phyloP scores from a whole-genome alignment of 2,888 invertebrate species.

The Synanthedon andrenaeformis region DNA sequence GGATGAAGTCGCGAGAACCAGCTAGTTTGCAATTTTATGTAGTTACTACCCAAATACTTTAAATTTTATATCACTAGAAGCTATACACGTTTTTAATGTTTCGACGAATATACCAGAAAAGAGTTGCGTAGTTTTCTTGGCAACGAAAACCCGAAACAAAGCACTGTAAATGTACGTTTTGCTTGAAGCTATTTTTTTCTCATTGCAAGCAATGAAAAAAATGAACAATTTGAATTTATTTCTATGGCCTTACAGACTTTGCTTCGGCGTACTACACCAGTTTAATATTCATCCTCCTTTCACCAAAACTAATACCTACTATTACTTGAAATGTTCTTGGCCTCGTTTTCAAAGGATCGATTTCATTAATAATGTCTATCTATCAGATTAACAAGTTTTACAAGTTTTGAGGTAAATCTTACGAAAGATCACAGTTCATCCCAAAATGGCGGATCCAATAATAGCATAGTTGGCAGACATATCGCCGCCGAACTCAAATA shows the following conservation, averaged over 20 bases:
- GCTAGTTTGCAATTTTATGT: no score
- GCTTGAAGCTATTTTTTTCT: no score
- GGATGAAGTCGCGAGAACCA: no score
- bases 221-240: no score
- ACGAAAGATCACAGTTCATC: constrained; percentile 43
- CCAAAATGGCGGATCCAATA: constrained; percentile 38
- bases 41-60: no score
- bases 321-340: constrained; percentile 31
- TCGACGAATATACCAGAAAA: no score
- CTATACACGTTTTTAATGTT: no score
- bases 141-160: not conserved
- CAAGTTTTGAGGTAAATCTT: not conserved
- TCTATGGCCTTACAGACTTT: constrained; percentile 3
- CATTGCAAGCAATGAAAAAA: no score
- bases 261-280: constrained; percentile 11
- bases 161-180: constrained; percentile 3
- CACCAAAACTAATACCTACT: constrained; percentile 23
- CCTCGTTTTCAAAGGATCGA: constrained; percentile 21
- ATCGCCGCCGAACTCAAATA: constrained; percentile 40
- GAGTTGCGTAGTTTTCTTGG: no score
- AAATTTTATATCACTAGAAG: no score
- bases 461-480: constrained; percentile 50
- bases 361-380: constrained; percentile 4
- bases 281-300: constrained; percentile 25
- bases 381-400: not conserved